Base-by-base conservation (phyloP, 2,888 invertebrate species). In the Sisyra terminalis region DNA sequence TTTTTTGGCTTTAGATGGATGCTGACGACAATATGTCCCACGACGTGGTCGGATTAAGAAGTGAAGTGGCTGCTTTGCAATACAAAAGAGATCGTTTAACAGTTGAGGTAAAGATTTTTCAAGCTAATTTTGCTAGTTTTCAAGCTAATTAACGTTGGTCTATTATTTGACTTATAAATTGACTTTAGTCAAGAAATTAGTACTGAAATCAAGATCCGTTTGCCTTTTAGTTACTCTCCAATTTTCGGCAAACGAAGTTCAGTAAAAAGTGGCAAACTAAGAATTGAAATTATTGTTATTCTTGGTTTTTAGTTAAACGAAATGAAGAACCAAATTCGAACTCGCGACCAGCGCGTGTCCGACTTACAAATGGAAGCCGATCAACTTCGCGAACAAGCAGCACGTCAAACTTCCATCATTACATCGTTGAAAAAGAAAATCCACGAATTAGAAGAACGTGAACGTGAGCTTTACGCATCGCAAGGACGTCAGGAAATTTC, bases 351-450 rank as follows among this genome's bases (percentile, higher is more conserved):
- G 55, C 66, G 78, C 52, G 71, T 79, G 50, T 65, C 78, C 52
- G 85, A 87, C 52, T 70, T 85, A 46, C 83, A 84, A 57, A 75
- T 79, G 18, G 87, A 88, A 58, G 76, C 79, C 13, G 80, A 88
- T 51, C 80, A 83, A 54, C 63, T 83, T 13, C 70, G 80, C 6
- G 84, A 88, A 48, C 88, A 87, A 59, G 74, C 83, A 38, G 87
- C 86, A 1, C 67, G 88, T 30, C 86, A 88, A 59, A 81, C 78
- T 52, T 78, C 87, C 1, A 69, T 87, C 36, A 81, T 88, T 50
- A 73, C 74, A 3, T 86, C 87, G 0, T 68, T 87, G 40, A 80
- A 81, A 56, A 82, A 80, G 57, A 76, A 86, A 45, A 73, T 86
- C 34, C 71, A 81, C 62, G 80, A 85, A 47, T 64, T 83, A 32